Evolutionary conservation across 1,140 invertebrate species (phyloP).

Genomic region (Nephotettix cincticeps): DNA sequence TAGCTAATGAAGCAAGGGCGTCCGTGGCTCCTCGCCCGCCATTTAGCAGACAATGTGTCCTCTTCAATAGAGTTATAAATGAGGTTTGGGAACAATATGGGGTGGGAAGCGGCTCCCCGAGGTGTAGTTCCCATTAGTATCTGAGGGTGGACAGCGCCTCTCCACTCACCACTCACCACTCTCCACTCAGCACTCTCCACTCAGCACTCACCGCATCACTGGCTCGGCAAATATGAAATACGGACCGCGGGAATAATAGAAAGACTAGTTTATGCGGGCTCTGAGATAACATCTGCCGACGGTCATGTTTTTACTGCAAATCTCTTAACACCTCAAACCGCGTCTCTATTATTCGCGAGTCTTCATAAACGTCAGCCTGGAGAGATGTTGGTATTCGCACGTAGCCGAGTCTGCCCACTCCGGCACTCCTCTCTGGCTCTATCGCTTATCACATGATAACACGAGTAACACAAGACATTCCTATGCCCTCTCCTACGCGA

Average conservation of each 20-base stretch:
- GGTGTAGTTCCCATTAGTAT: not conserved
- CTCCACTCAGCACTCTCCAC: not conserved
- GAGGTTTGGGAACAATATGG: not conserved
- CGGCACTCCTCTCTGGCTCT: too few relatives aligned
- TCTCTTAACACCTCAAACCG: slow-evolving; percentile 2
- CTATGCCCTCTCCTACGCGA: too few relatives aligned
- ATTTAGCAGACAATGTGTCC: not conserved
- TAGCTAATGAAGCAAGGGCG: not conserved
- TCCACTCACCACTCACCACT: too few relatives aligned
- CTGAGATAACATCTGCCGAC: not conserved
- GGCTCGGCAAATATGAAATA: slow-evolving; percentile 1
- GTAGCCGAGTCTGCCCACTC: not conserved
- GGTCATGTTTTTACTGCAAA: not conserved
- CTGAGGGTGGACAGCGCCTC: not conserved
- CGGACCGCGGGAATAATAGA: not conserved
- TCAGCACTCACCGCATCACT: not conserved
- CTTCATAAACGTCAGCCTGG: not conserved
- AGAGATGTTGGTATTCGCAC: not conserved
- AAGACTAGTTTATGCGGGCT: not conserved
- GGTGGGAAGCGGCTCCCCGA: not conserved
- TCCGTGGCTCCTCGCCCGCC: not conserved
- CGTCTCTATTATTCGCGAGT: not conserved
- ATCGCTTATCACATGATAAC: too few relatives aligned
- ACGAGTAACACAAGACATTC: too few relatives aligned
- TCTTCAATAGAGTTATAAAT: slow-evolving; percentile 10